Evolutionary conservation across 2,797 vertebrate species (phyloP).

Genomic region (Margarornis squamiger): DNA sequence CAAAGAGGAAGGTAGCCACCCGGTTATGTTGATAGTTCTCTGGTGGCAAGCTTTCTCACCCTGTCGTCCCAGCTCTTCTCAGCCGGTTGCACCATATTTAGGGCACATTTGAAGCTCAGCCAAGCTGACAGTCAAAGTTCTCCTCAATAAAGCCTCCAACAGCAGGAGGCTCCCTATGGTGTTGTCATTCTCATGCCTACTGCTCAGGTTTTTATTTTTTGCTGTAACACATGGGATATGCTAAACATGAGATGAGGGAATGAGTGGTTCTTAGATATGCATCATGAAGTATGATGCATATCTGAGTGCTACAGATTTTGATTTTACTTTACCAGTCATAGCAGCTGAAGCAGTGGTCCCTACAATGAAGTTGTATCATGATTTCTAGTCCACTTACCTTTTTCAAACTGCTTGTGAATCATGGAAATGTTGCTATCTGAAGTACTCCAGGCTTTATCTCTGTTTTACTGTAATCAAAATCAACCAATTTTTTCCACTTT

Average conservation of each 20-base stretch:
- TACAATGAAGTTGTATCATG: background rate
- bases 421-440: background rate
- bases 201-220: constrained; percentile 71
- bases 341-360: background rate
- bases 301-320: background rate
- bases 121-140: constrained; percentile 74
- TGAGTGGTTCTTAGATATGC: background rate
- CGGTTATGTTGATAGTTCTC: constrained; percentile 15
- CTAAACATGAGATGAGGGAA: constrained; percentile 12
- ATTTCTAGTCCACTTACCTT: background rate
- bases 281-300: constrained; percentile 3
- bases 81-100: constrained; percentile 60
- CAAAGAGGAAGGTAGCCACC: constrained; percentile 17
- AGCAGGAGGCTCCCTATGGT: constrained; percentile 68
- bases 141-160: constrained; percentile 64
- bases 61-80: constrained; percentile 52
- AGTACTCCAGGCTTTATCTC: background rate
- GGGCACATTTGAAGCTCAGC: constrained; percentile 68
- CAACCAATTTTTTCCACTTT: background rate
- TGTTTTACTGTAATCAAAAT: background rate
- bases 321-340: background rate
- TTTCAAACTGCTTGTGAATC: background rate
- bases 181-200: constrained; percentile 72
- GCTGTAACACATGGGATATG: constrained; percentile 32
- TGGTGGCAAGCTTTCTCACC: constrained; percentile 38